These are phyloP conservation scores for Hyppa rectilinea DNA, from an alignment of 2,888 invertebrate species.

Conservation along the genomic window DNA sequence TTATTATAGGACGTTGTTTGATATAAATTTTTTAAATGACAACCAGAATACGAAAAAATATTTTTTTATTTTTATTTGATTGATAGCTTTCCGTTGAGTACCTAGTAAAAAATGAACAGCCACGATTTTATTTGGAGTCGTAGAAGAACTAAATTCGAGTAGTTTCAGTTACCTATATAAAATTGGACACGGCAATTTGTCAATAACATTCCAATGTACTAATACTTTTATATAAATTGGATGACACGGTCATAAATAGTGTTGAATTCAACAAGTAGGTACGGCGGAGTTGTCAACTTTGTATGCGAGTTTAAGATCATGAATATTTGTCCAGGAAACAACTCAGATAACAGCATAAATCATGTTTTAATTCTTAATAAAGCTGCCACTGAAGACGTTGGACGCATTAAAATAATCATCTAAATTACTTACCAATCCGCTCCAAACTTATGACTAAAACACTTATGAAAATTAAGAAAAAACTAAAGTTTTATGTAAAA, in stretches of 20 bases:
- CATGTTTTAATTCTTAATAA: neutral
- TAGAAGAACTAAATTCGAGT: neutral
- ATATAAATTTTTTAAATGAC: neutral
- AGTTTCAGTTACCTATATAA: neutral
- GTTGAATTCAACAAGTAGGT: slow-evolving; percentile 25
- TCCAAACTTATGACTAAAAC: slow-evolving; percentile 22
- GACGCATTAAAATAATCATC: neutral
- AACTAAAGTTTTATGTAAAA: neutral
- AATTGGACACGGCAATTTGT: neutral
- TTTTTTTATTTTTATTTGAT: neutral
- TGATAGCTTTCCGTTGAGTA: neutral
- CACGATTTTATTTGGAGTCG: neutral
- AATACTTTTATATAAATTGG: slow-evolving; percentile 19
- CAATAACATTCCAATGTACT: slow-evolving; percentile 2
- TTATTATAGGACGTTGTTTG: neutral
- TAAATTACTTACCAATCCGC: slow-evolving; percentile 43
- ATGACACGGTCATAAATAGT: slow-evolving; percentile 13
- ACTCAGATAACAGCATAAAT: neutral
- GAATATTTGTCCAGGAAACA: neutral
- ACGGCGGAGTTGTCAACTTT: neutral
- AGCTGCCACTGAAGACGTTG: too few species aligned
- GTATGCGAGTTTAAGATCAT: neutral
- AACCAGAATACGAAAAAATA: neutral
- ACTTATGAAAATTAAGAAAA: slow-evolving; percentile 8
- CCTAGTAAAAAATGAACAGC: neutral